Conservation (phyloP, 2,888 invertebrate species). For the Sclerodermus sp. region DNA sequence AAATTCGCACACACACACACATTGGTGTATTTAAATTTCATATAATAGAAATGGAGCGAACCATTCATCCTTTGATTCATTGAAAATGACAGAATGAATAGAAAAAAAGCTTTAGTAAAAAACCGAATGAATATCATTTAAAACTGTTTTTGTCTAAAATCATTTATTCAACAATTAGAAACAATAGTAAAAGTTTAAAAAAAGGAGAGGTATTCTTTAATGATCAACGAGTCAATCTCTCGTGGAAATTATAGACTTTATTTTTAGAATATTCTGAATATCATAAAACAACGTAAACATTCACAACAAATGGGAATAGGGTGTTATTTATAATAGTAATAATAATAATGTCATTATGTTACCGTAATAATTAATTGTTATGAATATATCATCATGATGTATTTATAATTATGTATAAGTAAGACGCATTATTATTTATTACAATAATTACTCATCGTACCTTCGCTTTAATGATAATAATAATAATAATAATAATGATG, state of each 20-base stretch:
- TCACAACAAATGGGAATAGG: slow-evolving; percentile 49
- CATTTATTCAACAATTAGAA: too few relatives aligned
- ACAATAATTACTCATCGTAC: slow-evolving; percentile 25
- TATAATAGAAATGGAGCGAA: too few relatives aligned
- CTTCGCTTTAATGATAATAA: slow-evolving; percentile 22
- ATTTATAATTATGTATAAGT: slow-evolving; percentile 38
- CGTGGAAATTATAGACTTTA: slow-evolving; percentile 49
- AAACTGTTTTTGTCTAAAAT: too few relatives aligned
- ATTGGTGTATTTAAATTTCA: too few relatives aligned
- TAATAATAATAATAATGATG: slow-evolving; percentile 20
- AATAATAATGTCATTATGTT: slow-evolving; percentile 37
- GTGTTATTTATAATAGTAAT: slow-evolving; percentile 39
- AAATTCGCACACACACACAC: too few relatives aligned
- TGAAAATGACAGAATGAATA: too few relatives aligned
- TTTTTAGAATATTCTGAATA: slow-evolving; percentile 48
- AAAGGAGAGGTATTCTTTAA: too few relatives aligned
- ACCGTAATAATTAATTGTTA: slow-evolving; percentile 40
- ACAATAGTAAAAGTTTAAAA: too few relatives aligned
- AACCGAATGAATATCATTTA: too few relatives aligned
- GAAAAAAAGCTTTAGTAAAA: too few relatives aligned
- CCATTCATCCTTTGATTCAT: too few relatives aligned
- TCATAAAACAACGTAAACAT: slow-evolving; percentile 52
- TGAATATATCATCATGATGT: slow-evolving; percentile 32
- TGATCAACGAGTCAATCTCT: too few relatives aligned
- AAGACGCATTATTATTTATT: slow-evolving; percentile 35